These are phyloP conservation scores for Loriculus beryllinus DNA, from an alignment of 2,797 vertebrate genomes.

Conservation along the genomic window DNA sequence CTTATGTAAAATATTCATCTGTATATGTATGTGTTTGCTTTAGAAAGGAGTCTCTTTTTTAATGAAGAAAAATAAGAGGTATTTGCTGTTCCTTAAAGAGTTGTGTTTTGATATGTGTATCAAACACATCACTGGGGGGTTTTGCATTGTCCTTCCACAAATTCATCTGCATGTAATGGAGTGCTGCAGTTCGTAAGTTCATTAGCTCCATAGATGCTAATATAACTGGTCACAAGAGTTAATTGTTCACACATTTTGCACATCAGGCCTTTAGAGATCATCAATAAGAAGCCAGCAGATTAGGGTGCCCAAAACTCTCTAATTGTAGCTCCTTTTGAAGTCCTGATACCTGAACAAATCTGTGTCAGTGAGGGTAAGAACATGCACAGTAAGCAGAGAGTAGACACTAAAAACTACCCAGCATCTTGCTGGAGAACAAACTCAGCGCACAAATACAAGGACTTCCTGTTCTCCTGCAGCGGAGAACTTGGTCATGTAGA, in stretches of 20 bases:
- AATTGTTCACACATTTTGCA: not conserved
- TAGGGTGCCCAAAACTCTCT: not conserved
- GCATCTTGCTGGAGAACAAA: not conserved
- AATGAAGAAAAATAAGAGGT: not conserved
- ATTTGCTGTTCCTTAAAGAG: not conserved
- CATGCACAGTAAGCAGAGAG: not conserved
- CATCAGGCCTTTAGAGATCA: not conserved
- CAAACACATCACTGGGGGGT: not conserved
- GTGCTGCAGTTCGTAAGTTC: not conserved
- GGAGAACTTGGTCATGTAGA: not conserved
- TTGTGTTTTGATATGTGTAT: not conserved
- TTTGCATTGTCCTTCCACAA: slow-evolving; percentile 4
- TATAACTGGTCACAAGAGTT: not conserved
- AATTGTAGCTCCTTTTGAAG: not conserved
- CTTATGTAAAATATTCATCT: not conserved
- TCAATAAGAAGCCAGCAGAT: not conserved
- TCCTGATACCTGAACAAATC: not conserved
- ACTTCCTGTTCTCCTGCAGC: not conserved
- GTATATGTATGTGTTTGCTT: not conserved
- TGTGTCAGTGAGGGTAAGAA: not conserved
- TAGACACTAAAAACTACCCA: not conserved
- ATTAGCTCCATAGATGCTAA: not conserved
- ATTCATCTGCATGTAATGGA: not conserved
- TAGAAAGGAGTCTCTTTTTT: not conserved
- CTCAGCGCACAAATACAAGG: not conserved